Evolutionary conservation across 1,140 invertebrate species (phyloP).

Genomic region (Drosophila oshimai): DNA sequence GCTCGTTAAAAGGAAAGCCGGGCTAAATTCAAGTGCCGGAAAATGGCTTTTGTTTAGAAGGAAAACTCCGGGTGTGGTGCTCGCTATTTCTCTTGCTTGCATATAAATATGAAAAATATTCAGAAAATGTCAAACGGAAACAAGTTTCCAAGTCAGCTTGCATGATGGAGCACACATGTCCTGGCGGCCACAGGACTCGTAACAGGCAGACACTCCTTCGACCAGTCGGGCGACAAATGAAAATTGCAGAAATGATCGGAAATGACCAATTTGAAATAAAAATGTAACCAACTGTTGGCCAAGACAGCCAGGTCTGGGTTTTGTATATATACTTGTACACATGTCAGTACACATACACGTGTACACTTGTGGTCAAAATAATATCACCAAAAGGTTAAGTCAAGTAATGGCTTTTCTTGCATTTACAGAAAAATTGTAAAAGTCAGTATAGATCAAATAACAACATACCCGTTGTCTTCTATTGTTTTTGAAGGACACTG

Average conservation of each 20-base stretch:
- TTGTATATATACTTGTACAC: background rate
- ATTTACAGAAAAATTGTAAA: too few relatives aligned
- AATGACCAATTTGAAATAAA: constrained; percentile 78
- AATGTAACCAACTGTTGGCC: constrained; percentile 39
- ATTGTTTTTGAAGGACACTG: too few relatives aligned
- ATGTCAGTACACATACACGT: background rate
- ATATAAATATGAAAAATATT: constrained; percentile 54
- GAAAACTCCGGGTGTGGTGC: constrained; percentile 8
- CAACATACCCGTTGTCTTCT: too few relatives aligned
- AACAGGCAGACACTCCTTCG: constrained; percentile 6
- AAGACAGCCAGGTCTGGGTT: background rate
- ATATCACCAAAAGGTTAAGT: background rate
- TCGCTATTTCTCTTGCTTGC: background rate
- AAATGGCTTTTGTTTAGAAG: constrained; percentile 72
- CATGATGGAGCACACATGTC: constrained; percentile 68
- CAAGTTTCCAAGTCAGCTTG: constrained; percentile 58
- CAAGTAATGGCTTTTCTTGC: too few relatives aligned
- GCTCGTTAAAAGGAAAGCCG: constrained; percentile 57
- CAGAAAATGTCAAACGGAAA: constrained; percentile 65
- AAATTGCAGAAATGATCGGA: constrained; percentile 75
- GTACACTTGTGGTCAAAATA: background rate
- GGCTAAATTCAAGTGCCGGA: constrained; percentile 62
- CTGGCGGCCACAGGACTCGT: constrained; percentile 6
- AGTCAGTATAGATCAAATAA: too few relatives aligned
- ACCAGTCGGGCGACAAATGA: constrained; percentile 69